Evolutionary conservation across 2,113 vertebrate species (phyloP).

Genomic region (Halcyon malimbica): DNA sequence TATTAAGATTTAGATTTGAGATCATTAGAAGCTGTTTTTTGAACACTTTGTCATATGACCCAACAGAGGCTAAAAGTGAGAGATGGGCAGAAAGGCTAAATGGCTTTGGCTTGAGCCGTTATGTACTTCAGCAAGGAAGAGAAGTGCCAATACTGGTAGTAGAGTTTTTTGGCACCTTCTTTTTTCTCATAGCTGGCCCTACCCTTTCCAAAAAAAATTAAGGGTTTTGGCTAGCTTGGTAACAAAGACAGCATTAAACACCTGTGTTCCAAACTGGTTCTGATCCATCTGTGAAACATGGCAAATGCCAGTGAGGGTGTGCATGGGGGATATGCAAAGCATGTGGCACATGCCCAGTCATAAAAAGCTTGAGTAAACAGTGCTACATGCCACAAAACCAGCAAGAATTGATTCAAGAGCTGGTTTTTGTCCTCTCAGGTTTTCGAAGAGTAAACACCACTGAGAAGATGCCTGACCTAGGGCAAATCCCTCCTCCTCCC

Average conservation of each 20-base stretch:
- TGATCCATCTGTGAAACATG: neutral
- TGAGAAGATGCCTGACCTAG: neutral
- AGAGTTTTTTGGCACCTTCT: neutral
- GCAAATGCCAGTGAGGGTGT: neutral
- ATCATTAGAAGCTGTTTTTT: neutral
- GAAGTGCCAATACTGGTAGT: neutral
- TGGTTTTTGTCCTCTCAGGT: neutral
- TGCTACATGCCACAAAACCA: neutral
- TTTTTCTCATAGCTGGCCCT: neutral
- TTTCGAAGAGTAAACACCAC: neutral
- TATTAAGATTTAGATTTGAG: neutral
- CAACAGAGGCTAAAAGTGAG: neutral
- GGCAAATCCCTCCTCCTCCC: neutral
- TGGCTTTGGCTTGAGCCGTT: neutral
- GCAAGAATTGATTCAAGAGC: neutral
- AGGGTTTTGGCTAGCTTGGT: neutral
- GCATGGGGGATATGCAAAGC: neutral
- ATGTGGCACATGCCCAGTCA: neutral
- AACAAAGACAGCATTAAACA: neutral
- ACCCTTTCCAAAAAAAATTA: neutral
- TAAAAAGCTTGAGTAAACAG: conserved; percentile 29
- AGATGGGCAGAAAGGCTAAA: neutral
- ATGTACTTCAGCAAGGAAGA: neutral
- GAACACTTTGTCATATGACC: neutral
- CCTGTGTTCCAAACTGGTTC: neutral